Conservation (phyloP, 2,888 invertebrate genomes). For the Latrodectus hesperus region DNA sequence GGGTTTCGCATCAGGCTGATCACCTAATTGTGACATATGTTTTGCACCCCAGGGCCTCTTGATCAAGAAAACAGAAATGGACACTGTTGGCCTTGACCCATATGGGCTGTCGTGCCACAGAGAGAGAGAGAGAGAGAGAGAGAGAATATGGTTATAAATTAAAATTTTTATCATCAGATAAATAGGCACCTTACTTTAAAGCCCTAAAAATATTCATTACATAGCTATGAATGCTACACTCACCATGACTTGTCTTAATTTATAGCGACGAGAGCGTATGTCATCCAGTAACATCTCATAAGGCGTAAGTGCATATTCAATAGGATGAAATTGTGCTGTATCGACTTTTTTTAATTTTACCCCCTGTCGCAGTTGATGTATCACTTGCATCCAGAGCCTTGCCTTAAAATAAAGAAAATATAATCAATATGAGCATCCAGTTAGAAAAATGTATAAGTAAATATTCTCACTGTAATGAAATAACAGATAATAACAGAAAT, state of each 20-base stretch:
- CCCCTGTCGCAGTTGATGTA: slow-evolving; percentile 91
- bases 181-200: too few relatives aligned
- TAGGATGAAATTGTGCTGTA: slow-evolving; percentile 77
- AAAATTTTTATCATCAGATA: too few relatives aligned
- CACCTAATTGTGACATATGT: too few relatives aligned
- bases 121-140: too few relatives aligned
- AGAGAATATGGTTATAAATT: too few relatives aligned
- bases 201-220: too few relatives aligned
- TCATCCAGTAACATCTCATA: slow-evolving; percentile 98
- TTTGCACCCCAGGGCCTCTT: too few relatives aligned
- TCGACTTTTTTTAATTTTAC: slow-evolving; percentile 93
- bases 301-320: slow-evolving; percentile 94
- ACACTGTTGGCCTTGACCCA: too few relatives aligned
- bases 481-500: too few relatives aligned
- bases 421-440: not conserved
- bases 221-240: slow-evolving; percentile 55
- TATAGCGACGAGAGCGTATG: slow-evolving; percentile 91
- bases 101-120: too few relatives aligned
- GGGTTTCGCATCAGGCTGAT: too few relatives aligned
- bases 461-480: not conserved
- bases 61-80: too few relatives aligned
- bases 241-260: slow-evolving; percentile 83
- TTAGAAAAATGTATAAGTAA: not conserved
- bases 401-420: slow-evolving; percentile 79
- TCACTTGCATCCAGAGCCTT: slow-evolving; percentile 95